Evolutionary conservation across 2,113 vertebrate genomes (phyloP), one percentile per base, ranked within the genome.

Genomic region (Chlorodrepanis virens): DNA sequence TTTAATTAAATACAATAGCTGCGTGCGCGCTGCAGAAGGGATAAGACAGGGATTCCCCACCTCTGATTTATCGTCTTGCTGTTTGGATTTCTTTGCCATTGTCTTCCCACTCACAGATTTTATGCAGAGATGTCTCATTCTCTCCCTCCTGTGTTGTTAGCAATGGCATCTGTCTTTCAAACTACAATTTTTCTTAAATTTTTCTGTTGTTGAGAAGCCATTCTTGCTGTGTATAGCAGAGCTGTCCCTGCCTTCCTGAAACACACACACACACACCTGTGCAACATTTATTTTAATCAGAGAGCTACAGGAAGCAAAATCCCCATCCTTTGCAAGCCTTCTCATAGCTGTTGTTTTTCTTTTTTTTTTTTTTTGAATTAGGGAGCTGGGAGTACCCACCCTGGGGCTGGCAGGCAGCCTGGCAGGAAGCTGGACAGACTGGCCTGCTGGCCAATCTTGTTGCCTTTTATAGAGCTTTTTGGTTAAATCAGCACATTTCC

Each of bases 361-460:
- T 40, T 40, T 40, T 40, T 40, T 40, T 40, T 23, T 71, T 70
- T 95, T 92, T 44, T 83, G 39, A 59, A 27, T 75, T 47, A 23
- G 25, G 65, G 80, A 95, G 69, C 53, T 89, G 25, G 53, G 56
- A 84, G 77, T 89, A 85, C 91, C 95, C 91, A 93, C 89, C 94
- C 91, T 75, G 15, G 69, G 93, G 67, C 96, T 97, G 96, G 96
- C 96, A 95, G 95, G 94, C 95, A 16, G 96, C 96, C 96, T 93
- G 93, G 94, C 91, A 97, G 96, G 95, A 96, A 97, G 94, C 94
- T 45, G 89, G 94, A 72, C 95, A 97, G 96, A 97, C 96, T 94
- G 94, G 54, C 79, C 63, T 72, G 82, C 57, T 1, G 39, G 94
- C 88, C 94, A 77, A 72, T 91, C 93, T 95, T 40, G 45, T 68